These are phyloP conservation scores for Elmis aenea DNA, from an alignment of 2,888 invertebrate genomes.

Conservation along the genomic window DNA sequence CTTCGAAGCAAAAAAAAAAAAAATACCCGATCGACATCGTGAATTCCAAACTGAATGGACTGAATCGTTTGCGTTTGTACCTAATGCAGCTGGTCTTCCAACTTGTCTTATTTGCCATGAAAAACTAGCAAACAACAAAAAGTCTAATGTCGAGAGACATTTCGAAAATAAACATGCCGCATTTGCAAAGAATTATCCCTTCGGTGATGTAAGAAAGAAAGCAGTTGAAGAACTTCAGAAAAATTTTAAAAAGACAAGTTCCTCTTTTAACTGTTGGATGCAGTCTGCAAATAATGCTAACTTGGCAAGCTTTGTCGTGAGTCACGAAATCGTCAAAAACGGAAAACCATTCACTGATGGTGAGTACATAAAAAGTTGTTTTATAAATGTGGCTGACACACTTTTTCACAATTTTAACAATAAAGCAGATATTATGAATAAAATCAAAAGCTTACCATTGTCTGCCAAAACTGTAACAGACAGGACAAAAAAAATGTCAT, in stretches of 20 bases:
- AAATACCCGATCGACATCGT: slow-evolving; percentile 19
- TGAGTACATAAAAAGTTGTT: slow-evolving; percentile 22
- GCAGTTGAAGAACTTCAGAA: slow-evolving; percentile 22
- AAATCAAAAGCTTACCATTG: slow-evolving; percentile 7
- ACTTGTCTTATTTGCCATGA: slow-evolving; percentile 17
- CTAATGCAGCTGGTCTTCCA: slow-evolving; percentile 16
- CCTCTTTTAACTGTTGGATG: slow-evolving; percentile 18
- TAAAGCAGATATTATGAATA: slow-evolving; percentile 22
- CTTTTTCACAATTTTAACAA: slow-evolving; percentile 29
- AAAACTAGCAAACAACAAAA: slow-evolving; percentile 8
- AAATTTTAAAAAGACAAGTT: slow-evolving; percentile 12
- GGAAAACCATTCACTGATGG: slow-evolving; percentile 22
- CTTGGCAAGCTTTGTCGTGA: slow-evolving; percentile 14
- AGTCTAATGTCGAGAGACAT: slow-evolving; percentile 17
- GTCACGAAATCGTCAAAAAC: slow-evolving; percentile 17
- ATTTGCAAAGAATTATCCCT: slow-evolving; percentile 20
- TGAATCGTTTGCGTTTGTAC: slow-evolving; percentile 22
- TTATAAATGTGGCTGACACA: slow-evolving; percentile 23
- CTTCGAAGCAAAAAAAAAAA: slow-evolving; percentile 7
- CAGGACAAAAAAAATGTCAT: slow-evolving; percentile 24
- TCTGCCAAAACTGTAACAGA: slow-evolving; percentile 17
- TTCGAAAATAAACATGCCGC: slow-evolving; percentile 17
- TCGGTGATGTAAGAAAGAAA: slow-evolving; percentile 23
- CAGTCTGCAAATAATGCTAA: slow-evolving; percentile 23
- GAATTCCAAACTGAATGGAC: slow-evolving; percentile 25